These are phyloP conservation scores for Siniperca scherzeri DNA, from an alignment of 2,797 vertebrate species.

Conservation along the genomic window DNA sequence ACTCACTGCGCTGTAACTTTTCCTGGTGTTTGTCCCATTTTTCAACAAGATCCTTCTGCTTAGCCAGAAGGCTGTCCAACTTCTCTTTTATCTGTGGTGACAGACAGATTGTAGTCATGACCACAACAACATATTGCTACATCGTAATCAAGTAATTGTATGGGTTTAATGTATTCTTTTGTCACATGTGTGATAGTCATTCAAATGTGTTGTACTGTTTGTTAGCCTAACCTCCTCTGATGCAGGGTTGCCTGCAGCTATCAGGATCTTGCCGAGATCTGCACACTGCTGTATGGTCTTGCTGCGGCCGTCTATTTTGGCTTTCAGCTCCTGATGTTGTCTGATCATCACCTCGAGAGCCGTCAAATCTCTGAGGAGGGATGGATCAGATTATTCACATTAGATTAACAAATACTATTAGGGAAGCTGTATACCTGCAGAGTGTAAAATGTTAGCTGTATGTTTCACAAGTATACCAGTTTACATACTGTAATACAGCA, in stretches of 20 bases:
- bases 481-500: background rate
- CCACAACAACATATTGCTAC: conserved; percentile 24
- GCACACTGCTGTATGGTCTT: conserved; percentile 93
- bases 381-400: conserved; percentile 24
- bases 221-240: conserved; percentile 89
- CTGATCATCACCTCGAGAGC: conserved; percentile 92
- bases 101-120: conserved; percentile 41
- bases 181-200: conserved; percentile 16
- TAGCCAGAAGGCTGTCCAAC: conserved; percentile 91
- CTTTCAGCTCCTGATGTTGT: conserved; percentile 94
- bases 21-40: conserved; percentile 91
- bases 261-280: conserved; percentile 91
- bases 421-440: background rate
- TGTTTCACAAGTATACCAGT: background rate
- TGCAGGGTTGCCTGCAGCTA: conserved; percentile 91
- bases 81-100: conserved; percentile 91
- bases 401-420: background rate
- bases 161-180: conserved; percentile 13
- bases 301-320: conserved; percentile 93
- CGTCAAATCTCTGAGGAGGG: conserved; percentile 88
- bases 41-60: conserved; percentile 90
- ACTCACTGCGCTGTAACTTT: conserved; percentile 85
- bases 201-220: conserved; percentile 20
- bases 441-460: conserved; percentile 13
- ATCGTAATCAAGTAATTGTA: background rate